These are phyloP conservation scores for Cephus nigrinus DNA, from an alignment of 2,888 invertebrate species.

Conservation along the genomic window DNA sequence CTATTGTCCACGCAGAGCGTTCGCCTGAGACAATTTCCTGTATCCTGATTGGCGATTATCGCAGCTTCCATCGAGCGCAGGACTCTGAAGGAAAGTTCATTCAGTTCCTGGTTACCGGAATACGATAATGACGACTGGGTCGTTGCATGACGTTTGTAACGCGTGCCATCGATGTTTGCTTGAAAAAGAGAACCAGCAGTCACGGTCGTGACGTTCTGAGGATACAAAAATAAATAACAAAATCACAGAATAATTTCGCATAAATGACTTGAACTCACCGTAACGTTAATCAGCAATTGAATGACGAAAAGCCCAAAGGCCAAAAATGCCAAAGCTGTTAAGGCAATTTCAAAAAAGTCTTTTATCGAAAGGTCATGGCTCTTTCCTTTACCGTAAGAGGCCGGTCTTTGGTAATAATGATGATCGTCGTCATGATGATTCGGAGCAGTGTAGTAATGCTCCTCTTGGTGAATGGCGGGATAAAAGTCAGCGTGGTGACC, in stretches of 20 bases:
- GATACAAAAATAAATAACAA: background rate
- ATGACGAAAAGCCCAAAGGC: constrained; percentile 85
- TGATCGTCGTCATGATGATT: constrained; percentile 41
- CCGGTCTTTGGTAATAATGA: constrained; percentile 46
- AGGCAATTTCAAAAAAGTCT: constrained; percentile 82
- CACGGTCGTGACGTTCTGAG: constrained; percentile 37
- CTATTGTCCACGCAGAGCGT: constrained; percentile 77
- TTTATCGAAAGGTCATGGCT: constrained; percentile 74
- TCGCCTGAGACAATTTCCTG: constrained; percentile 73
- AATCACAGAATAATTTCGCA: background rate
- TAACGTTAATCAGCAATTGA: constrained; percentile 82
- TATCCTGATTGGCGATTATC: constrained; percentile 67
- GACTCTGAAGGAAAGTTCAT: constrained; percentile 70
- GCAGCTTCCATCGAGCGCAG: constrained; percentile 71
- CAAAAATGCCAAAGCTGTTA: constrained; percentile 83
- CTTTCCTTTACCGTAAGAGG: constrained; percentile 66
- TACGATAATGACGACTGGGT: constrained; percentile 43
- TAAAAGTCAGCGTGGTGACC: constrained; percentile 33
- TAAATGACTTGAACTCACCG: constrained; percentile 65
- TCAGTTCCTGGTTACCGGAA: constrained; percentile 64
- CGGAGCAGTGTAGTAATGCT: constrained; percentile 41
- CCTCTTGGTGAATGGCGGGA: constrained; percentile 53
- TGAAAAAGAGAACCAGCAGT: constrained; percentile 30
- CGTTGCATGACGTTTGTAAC: constrained; percentile 43
- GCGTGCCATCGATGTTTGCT: constrained; percentile 30